Base-by-base conservation (phyloP, 2,888 invertebrate genomes). In the Teleiodes luculella region DNA sequence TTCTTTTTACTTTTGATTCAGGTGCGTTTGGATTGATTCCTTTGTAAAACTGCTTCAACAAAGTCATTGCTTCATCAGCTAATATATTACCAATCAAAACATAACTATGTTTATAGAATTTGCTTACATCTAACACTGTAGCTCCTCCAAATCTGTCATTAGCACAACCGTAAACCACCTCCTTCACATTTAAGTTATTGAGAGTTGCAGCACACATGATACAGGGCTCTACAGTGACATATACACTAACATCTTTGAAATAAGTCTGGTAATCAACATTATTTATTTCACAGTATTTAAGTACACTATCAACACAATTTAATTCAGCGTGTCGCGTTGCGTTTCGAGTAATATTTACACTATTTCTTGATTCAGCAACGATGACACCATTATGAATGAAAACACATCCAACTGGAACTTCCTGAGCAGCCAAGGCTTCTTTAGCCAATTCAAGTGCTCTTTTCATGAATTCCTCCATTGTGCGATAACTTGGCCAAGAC, bases 351-450 rank as follows among this genome's bases (percentile, higher is more conserved):
- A 94, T 93, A 78, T 98, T 99, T 0, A 98, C 98, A 65, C 93
- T 93, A 83, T 99, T 99, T 59, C 95, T 92, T 24, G 97, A 97
- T 57, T 92, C 91, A 0, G 97, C 97, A 59, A 98, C 89, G 37
- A 96, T 91, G 68, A 92, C 74, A 58, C 92, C 90, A 49, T 93
- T 82, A 66, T 92, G 92, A 14, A 96, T 92, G 75, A 99, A 96
- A 47, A 99, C 93, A 89, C 99, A 99, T 1, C 99, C 99, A 11
- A 99, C 98, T 6, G 99, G 99, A 30, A 99, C 99, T 91, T 99
- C 99, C 59, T 96, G 95, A 3, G 86, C 90, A 54, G 83, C 76
- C 51, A 97, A 82, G 18, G 98, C 98, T 75, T 95, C 92, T 56
- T 92, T 86, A 0, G 98, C 99, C 74, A 94, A 90, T 49, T 90